These are phyloP conservation scores for Pharmacophagus antenor DNA, from an alignment of 2,888 invertebrate species.

Conservation along the genomic window DNA sequence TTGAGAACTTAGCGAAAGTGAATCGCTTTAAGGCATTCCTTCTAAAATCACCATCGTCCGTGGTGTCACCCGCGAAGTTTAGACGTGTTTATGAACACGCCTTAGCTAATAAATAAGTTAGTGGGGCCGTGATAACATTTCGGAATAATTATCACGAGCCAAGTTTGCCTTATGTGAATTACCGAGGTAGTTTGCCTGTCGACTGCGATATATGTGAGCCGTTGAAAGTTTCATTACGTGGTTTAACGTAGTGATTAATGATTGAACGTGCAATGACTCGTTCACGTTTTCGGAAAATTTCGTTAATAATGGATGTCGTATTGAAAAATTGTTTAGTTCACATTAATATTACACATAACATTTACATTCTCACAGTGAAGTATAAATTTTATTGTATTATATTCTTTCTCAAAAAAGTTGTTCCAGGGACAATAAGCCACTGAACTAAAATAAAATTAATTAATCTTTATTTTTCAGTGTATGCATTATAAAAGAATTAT, in stretches of 20 bases:
- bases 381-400: no score
- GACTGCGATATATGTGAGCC: not conserved
- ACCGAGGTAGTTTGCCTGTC: constrained; percentile 23
- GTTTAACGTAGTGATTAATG: not conserved
- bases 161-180: constrained; percentile 28
- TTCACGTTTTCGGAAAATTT: not conserved
- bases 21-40: constrained; percentile 4
- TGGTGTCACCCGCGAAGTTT: constrained; percentile 40
- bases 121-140: constrained; percentile 44
- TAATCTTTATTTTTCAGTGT: no score
- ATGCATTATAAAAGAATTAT: no score
- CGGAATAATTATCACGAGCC: constrained; percentile 46
- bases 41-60: constrained; percentile 1
- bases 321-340: not conserved
- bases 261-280: not conserved
- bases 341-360: no score
- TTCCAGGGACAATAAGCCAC: no score
- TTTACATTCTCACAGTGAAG: no score
- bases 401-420: no score
- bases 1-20: constrained; percentile 23
- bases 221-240: constrained; percentile 4
- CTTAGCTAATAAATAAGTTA: constrained; percentile 41
- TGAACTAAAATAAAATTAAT: no score
- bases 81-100: constrained; percentile 37
- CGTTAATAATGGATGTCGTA: not conserved